phyloP scores from a whole-genome alignment of 2,888 invertebrate species.

The Scaptomyza caliginosa region DNA sequence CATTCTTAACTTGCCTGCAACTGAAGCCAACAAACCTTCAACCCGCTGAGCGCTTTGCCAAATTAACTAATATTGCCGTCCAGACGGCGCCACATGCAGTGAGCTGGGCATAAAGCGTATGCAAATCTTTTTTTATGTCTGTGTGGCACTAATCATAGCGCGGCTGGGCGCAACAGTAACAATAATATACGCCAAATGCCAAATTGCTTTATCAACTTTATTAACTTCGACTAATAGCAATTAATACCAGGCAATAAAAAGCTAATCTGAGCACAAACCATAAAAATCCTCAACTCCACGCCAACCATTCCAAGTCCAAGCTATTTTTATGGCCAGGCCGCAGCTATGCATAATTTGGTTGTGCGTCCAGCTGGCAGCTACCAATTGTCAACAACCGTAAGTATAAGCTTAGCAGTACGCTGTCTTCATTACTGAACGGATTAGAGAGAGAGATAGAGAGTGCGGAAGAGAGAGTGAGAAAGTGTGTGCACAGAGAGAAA shows the following conservation, averaged over 20 bases:
- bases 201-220: conserved; percentile 81
- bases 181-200: conserved; percentile 75
- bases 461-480: background rate
- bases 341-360: conserved; percentile 61
- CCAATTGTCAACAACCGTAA: conserved; percentile 80
- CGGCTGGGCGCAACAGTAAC: conserved; percentile 41
- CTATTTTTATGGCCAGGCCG: conserved; percentile 55
- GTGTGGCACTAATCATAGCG: conserved; percentile 66
- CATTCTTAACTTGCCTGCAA: conserved; percentile 56
- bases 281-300: conserved; percentile 54
- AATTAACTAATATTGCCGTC: conserved; percentile 75
- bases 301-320: conserved; percentile 50
- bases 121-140: conserved; percentile 72
- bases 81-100: conserved; percentile 1
- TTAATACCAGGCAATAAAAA: conserved; percentile 79
- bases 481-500: background rate
- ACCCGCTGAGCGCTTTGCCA: conserved; percentile 63
- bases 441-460: conserved; percentile 15
- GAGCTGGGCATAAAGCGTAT: conserved; percentile 34
- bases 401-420: conserved; percentile 75
- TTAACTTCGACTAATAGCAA: conserved; percentile 80
- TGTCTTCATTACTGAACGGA: conserved; percentile 74
- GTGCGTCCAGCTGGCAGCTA: conserved; percentile 24
- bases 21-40: conserved; percentile 10
- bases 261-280: conserved; percentile 74